Evolutionary conservation across 2,888 invertebrate species (phyloP).

Genomic region (Plemyria rubiginata): DNA sequence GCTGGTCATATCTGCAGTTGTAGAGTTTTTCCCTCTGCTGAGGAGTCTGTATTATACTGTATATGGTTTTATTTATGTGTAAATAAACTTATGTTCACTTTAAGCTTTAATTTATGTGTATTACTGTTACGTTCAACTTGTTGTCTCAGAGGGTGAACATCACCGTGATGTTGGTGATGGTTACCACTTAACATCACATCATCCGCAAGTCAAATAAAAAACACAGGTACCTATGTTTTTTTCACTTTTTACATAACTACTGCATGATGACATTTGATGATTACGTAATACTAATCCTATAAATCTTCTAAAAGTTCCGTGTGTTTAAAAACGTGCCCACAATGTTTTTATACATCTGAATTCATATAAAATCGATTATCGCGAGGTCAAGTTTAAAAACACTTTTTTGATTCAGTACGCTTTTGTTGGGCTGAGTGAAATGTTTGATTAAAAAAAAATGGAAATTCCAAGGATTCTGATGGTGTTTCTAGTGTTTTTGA

Average conservation of each 20-base stretch:
- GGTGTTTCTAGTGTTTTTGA: slow-evolving; percentile 14
- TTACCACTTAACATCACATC: too few species aligned
- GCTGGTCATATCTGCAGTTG: slow-evolving; percentile 52
- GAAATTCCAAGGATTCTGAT: slow-evolving; percentile 10
- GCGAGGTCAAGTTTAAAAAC: slow-evolving; percentile 1
- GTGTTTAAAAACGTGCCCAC: slow-evolving; percentile 21
- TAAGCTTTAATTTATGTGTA: too few species aligned
- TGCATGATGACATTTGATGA: too few species aligned
- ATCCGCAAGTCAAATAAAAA: too few species aligned
- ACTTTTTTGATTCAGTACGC: not conserved
- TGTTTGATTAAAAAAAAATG: slow-evolving; percentile 12
- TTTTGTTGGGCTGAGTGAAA: not conserved
- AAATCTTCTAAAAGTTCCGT: slow-evolving; percentile 1
- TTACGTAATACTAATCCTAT: not conserved
- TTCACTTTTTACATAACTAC: too few species aligned
- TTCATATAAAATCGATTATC: slow-evolving; percentile 26
- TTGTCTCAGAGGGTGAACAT: too few species aligned
- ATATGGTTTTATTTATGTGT: slow-evolving; percentile 47
- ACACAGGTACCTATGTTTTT: too few species aligned
- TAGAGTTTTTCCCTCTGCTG: slow-evolving; percentile 68
- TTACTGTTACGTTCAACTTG: too few species aligned
- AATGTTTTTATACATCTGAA: slow-evolving; percentile 20
- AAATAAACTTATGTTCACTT: too few species aligned
- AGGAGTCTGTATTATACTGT: slow-evolving; percentile 46
- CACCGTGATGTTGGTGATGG: too few species aligned